Conservation (phyloP, 1,140 invertebrate species). For the Doryteuthis pealeii region DNA sequence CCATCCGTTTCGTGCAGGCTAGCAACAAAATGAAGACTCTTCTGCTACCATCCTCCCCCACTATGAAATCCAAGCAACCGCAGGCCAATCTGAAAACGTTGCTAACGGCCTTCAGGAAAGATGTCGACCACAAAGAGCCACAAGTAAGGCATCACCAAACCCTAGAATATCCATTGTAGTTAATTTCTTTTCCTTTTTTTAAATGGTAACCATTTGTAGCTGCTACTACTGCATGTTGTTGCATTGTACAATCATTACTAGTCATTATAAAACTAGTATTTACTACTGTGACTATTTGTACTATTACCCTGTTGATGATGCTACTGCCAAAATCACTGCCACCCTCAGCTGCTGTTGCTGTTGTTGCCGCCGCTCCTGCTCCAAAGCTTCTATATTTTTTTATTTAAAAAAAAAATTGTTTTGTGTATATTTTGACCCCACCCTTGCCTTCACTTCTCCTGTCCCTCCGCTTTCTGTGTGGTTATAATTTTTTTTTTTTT, state of each 20-base stretch:
- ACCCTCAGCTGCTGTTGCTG: no score
- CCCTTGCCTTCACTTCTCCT: no score
- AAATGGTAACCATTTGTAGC: no score
- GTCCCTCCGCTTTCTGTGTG: no score
- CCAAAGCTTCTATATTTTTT: no score
- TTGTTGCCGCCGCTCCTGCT: no score
- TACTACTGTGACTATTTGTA: not conserved
- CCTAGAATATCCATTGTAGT: not conserved
- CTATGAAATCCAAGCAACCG: not conserved
- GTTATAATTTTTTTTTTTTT: no score
- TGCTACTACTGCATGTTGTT: no score
- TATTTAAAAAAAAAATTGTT: no score
- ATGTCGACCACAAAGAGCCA: not conserved
- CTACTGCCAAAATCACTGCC: no score
- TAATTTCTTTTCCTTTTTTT: not conserved
- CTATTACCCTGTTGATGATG: no score
- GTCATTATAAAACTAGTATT: not conserved
- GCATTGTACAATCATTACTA: not conserved
- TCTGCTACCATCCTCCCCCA: not conserved
- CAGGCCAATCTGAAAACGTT: conserved; percentile 2
- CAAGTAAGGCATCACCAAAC: conserved; percentile 3
- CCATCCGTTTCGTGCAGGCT: not conserved
- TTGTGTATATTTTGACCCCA: no score
- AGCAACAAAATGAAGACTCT: conserved; percentile 10
- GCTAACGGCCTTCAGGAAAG: conserved; percentile 5